Conservation (phyloP, 2,113 vertebrate genomes). For the Periophthalmodon schlosseri region DNA sequence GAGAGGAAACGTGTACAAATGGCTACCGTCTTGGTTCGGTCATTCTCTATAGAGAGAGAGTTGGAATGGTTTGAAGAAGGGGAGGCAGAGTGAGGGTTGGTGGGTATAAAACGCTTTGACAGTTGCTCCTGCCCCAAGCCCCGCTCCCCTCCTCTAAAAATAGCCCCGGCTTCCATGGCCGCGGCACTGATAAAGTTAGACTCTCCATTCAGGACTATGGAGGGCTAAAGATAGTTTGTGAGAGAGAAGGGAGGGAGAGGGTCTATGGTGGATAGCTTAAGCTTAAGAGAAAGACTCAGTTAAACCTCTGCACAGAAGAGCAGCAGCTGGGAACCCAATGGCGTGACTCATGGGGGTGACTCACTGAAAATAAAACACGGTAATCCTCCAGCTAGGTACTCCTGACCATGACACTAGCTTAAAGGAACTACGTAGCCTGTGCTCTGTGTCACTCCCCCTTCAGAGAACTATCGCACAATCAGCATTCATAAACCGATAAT, state of each 20-base stretch:
- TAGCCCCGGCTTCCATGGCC: conserved; percentile 69
- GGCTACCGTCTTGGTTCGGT: conserved; percentile 33
- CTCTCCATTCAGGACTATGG: conserved; percentile 56
- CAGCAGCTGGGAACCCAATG: conserved; percentile 25
- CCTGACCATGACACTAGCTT: too few relatives aligned
- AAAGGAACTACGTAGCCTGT: too few relatives aligned
- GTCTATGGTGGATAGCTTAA: conserved; percentile 48
- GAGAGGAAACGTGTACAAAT: conserved; percentile 26
- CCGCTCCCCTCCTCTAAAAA: conserved; percentile 62
- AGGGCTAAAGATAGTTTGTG: conserved; percentile 64
- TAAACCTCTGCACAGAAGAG: conserved; percentile 49
- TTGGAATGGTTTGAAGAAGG: conserved; percentile 6
- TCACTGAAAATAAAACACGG: too few relatives aligned
- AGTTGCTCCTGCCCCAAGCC: conserved; percentile 69
- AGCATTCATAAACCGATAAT: too few relatives aligned
- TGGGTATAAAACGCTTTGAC: conserved; percentile 60
- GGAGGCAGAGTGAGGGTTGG: conserved; percentile 1
- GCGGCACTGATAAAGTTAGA: conserved; percentile 69
- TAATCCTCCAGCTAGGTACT: too few relatives aligned
- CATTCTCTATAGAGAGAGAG: conserved; percentile 56
- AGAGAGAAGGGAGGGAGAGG: conserved; percentile 6
- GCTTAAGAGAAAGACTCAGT: conserved; percentile 50
- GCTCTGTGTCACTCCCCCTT: too few relatives aligned
- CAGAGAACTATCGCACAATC: too few relatives aligned
- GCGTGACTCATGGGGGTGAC: too few relatives aligned